Evolutionary conservation across 1,140 invertebrate species (phyloP).

Genomic region (Ctenoplectra terminalis): DNA sequence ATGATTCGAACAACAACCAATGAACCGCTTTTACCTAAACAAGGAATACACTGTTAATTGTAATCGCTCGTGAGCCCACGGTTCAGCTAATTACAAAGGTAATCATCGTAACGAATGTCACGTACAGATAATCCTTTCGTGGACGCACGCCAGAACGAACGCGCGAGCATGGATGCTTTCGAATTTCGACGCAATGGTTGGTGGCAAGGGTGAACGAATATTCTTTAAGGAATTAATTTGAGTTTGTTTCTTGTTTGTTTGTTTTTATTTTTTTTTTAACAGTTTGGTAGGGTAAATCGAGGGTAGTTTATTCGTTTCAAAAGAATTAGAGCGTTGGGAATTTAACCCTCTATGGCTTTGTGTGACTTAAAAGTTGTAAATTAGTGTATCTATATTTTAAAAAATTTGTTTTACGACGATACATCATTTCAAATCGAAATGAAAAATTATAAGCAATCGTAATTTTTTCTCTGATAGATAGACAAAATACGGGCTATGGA

Average conservation of each 20-base stretch:
- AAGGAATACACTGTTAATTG: constrained; percentile 69
- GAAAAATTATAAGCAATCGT: no score
- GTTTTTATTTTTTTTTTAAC: no score
- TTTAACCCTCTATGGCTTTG: no score
- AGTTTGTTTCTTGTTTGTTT: not conserved
- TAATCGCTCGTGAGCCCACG: constrained; percentile 65
- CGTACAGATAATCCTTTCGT: constrained; percentile 59
- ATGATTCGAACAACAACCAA: constrained; percentile 66
- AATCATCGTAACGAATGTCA: constrained; percentile 72
- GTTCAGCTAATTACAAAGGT: constrained; percentile 68
- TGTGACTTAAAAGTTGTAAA: no score
- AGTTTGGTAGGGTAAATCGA: no score
- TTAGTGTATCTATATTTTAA: no score
- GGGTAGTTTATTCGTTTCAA: no score
- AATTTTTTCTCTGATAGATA: no score
- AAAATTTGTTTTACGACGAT: no score
- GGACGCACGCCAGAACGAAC: constrained; percentile 27
- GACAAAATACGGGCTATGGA: no score
- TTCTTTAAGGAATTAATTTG: not conserved
- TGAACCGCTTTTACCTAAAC: constrained; percentile 69
- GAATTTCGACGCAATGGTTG: constrained; percentile 7
- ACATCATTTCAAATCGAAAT: no score
- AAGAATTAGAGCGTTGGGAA: no score
- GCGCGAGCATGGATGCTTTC: not conserved
- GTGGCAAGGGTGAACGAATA: not conserved